phyloP scores from a whole-genome alignment of 1,140 invertebrate species.

The Bombus confusus region DNA sequence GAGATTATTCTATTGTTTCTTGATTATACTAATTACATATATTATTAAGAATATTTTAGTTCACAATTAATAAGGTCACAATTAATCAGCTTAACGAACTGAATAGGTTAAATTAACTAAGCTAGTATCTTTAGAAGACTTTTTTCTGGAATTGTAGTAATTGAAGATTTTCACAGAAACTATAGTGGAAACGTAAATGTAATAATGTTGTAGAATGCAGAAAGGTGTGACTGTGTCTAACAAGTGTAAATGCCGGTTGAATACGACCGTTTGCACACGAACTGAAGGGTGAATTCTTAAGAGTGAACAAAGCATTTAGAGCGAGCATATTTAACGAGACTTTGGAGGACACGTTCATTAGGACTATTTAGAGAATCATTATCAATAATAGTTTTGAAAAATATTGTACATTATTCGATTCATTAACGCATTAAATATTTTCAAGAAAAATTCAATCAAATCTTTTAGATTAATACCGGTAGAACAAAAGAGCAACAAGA shows the following conservation, averaged over 20 bases:
- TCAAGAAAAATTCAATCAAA: not conserved
- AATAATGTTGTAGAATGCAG: not conserved
- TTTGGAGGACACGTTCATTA: not conserved
- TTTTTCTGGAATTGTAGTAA: not conserved
- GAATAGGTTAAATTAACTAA: not conserved
- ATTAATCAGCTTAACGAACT: no score
- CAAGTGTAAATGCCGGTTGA: slow-evolving; percentile 3
- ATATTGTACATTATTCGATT: not conserved
- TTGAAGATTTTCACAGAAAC: not conserved
- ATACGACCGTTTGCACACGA: no score
- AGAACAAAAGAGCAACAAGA: not conserved
- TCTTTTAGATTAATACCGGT: not conserved
- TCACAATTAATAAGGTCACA: not conserved
- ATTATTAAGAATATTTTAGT: not conserved
- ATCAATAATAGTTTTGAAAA: not conserved
- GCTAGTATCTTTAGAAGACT: no score
- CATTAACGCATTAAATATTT: not conserved
- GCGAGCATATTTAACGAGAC: slow-evolving; percentile 8
- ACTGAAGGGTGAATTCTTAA: not conserved
- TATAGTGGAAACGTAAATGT: not conserved
- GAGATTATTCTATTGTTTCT: not conserved
- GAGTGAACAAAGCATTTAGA: slow-evolving; percentile 2
- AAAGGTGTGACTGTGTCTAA: slow-evolving; percentile 6
- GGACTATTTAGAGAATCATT: not conserved
- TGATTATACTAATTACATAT: not conserved